phyloP scores from a whole-genome alignment of 1,140 invertebrate species.

The Drosophila erecta region DNA sequence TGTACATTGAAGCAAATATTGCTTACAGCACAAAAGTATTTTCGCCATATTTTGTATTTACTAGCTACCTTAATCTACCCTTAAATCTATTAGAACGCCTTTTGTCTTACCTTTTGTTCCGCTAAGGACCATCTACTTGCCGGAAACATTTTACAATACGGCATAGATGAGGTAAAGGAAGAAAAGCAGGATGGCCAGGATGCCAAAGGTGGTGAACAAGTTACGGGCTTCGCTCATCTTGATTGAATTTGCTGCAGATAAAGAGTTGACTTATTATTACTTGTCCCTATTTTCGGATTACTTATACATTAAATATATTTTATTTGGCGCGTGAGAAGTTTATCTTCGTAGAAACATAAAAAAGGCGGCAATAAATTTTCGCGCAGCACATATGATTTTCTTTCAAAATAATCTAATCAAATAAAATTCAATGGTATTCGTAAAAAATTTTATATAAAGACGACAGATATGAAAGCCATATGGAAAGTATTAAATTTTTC shows the following conservation, averaged over 20 bases:
- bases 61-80: not conserved
- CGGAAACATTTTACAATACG: constrained; percentile 64
- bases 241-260: constrained; percentile 39
- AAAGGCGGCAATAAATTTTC: constrained; percentile 62
- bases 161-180: constrained; percentile 76
- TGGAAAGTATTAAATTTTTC: constrained; percentile 43
- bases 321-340: constrained; percentile 60
- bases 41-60: not conserved
- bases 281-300: constrained; percentile 36
- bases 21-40: no score
- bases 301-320: constrained; percentile 36
- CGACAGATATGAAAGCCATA: constrained; percentile 52
- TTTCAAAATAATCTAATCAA: constrained; percentile 68
- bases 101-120: constrained; percentile 23
- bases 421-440: constrained; percentile 30
- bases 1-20: no score
- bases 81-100: no score
- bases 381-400: constrained; percentile 69
- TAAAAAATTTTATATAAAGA: constrained; percentile 30
- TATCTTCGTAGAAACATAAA: constrained; percentile 58
- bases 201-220: constrained; percentile 77
- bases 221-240: constrained; percentile 79
- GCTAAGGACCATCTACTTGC: constrained; percentile 31
- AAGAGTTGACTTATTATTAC: constrained; percentile 1
- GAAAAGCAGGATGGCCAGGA: constrained; percentile 73